These are phyloP conservation scores for Alcis repandata DNA, from an alignment of 2,888 invertebrate genomes.

Conservation along the genomic window DNA sequence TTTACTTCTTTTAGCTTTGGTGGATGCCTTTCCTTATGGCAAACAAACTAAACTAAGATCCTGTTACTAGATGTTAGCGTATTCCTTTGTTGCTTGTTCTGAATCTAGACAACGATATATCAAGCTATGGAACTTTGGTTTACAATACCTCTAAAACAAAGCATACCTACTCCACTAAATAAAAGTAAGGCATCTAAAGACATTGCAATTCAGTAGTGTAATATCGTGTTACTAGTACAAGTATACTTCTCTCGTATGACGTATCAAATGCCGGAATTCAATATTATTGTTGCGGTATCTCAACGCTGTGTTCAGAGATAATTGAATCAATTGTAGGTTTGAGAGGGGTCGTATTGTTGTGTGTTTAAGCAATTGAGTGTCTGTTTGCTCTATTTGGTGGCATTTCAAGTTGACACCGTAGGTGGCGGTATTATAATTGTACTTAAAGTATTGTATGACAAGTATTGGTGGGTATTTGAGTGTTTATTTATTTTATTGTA, in stretches of 20 bases:
- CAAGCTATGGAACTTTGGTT: no score
- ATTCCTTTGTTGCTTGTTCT: no score
- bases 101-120: no score
- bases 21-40: no score
- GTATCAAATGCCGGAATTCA: slow-evolving; percentile 6
- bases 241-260: background rate
- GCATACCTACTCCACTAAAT: no score
- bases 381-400: slow-evolving; percentile 11
- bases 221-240: background rate
- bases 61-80: no score
- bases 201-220: no score
- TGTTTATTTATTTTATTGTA: no score
- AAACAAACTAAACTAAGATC: no score
- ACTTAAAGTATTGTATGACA: slow-evolving; percentile 1
- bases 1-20: no score
- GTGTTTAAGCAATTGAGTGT: slow-evolving; percentile 17
- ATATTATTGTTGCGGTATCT: slow-evolving; percentile 15
- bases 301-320: slow-evolving; percentile 11
- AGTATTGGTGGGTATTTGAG: background rate
- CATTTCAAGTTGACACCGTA: slow-evolving; percentile 4
- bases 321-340: slow-evolving; percentile 17
- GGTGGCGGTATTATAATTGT: background rate
- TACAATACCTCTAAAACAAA: no score
- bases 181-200: no score
- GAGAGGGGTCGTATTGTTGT: slow-evolving; percentile 17